These are phyloP conservation scores for Phallusia fumigata DNA, from an alignment of 23 tunicate genomes.

Conservation along the genomic window DNA sequence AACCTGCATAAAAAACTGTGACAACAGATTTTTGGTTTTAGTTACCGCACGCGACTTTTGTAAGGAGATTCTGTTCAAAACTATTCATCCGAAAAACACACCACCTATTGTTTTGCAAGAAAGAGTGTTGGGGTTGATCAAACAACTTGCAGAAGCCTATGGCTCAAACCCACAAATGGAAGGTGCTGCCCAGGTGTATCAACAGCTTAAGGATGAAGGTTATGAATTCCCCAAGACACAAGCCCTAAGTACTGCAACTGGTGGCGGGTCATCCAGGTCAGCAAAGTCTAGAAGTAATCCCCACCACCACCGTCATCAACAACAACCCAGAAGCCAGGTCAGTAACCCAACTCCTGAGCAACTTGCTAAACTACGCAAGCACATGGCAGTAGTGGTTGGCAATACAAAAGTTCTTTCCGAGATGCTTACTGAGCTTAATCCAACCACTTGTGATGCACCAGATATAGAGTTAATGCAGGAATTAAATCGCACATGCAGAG, in stretches of 20 bases:
- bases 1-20: conserved; percentile 83
- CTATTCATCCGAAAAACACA: conserved; percentile 57
- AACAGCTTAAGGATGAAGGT: conserved; percentile 61
- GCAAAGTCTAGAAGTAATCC: neutral
- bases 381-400: conserved; percentile 65
- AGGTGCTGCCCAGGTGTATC: conserved; percentile 56
- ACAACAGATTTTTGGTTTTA: conserved; percentile 49
- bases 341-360: conserved; percentile 41
- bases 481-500: conserved; percentile 66
- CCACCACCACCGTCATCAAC: neutral
- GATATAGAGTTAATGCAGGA: conserved; percentile 73
- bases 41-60: conserved; percentile 73
- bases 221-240: conserved; percentile 35
- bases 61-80: conserved; percentile 50
- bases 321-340: conserved; percentile 2
- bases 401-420: conserved; percentile 76
- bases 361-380: conserved; percentile 62
- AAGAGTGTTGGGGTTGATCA: conserved; percentile 66
- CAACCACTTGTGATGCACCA: conserved; percentile 47
- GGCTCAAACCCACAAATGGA: conserved; percentile 43
- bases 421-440: conserved; percentile 81
- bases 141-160: conserved; percentile 71
- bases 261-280: neutral
- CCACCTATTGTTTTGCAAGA: conserved; percentile 64
- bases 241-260: neutral